Percentiles rank a stretch among this genome's conserved stretches.
These are phyloP conservation scores for Habroteleia sp. DNA, from an alignment of 2,888 invertebrate genomes.

Conservation along the genomic window DNA sequence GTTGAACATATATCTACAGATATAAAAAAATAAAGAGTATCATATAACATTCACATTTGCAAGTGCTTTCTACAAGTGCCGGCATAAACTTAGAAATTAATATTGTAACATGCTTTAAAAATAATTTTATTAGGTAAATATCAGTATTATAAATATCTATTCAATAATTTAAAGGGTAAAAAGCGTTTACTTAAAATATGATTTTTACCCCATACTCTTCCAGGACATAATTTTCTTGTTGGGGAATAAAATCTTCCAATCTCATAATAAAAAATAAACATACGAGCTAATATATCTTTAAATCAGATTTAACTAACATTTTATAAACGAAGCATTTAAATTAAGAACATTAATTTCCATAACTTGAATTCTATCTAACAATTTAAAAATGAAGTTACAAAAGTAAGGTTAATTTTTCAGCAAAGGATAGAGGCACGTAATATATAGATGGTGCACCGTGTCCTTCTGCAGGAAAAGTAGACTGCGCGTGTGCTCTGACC, in stretches of 20 bases:
- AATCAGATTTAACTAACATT: no score
- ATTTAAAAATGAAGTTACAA: no score
- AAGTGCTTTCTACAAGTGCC: constrained; percentile 20
- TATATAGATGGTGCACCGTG: constrained; percentile 22
- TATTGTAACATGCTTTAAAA: constrained; percentile 9
- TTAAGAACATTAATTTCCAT: no score
- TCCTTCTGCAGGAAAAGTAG: constrained; percentile 36
- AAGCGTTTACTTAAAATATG: no score
- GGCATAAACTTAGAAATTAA: no score
- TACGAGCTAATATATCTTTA: no score
- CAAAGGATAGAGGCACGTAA: constrained; percentile 7
- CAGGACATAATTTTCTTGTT: background rate
- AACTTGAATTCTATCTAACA: no score
- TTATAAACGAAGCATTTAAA: no score
- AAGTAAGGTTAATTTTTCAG: constrained; percentile 28
- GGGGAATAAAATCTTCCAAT: background rate
- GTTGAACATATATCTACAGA: constrained; percentile 1
- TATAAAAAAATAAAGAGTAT: background rate
- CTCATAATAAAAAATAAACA: no score
- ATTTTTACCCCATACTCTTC: constrained; percentile 23
- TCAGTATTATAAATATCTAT: no score
- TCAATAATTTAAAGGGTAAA: no score
- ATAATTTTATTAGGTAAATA: no score
- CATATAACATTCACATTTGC: constrained; percentile 18
- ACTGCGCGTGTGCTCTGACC: constrained; percentile 55